These are phyloP conservation scores for Phenganax marumi DNA, from an alignment of 92 coral and sea anemone species.

Conservation along the genomic window DNA sequence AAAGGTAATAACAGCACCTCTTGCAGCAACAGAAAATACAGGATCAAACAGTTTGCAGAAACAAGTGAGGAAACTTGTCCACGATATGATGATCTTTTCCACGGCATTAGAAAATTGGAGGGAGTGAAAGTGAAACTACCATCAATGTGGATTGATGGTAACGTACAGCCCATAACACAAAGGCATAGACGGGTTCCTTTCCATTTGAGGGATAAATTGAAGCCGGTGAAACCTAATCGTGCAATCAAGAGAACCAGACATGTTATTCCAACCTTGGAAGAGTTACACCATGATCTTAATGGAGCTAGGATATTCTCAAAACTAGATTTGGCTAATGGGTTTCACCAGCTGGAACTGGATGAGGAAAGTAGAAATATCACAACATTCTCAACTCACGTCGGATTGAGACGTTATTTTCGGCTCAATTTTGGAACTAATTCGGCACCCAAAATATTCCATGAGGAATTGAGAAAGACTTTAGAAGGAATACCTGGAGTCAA, in stretches of 20 bases:
- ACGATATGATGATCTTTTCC: slow-evolving; percentile 30
- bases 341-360: slow-evolving; percentile 44
- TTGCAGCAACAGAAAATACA: too few relatives aligned
- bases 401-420: slow-evolving; percentile 13
- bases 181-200: slow-evolving; percentile 27
- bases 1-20: too few relatives aligned
- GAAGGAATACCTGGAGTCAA: slow-evolving; percentile 24
- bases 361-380: slow-evolving; percentile 32
- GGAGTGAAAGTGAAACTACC: slow-evolving; percentile 52
- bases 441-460: slow-evolving; percentile 25
- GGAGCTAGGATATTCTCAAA: slow-evolving; percentile 19
- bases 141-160: slow-evolving; percentile 43
- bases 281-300: slow-evolving; percentile 19
- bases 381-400: slow-evolving; percentile 37
- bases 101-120: slow-evolving; percentile 44
- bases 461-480: background rate
- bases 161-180: slow-evolving; percentile 41
- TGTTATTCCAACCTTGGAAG: slow-evolving; percentile 6
- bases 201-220: too few relatives aligned
- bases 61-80: too few relatives aligned
- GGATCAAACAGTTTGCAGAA: too few relatives aligned
- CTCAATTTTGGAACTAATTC: slow-evolving; percentile 33
- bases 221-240: background rate
- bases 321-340: slow-evolving; percentile 29
- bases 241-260: background rate